Conservation (phyloP, 2,888 invertebrate genomes). For the Pecten maximus region DNA sequence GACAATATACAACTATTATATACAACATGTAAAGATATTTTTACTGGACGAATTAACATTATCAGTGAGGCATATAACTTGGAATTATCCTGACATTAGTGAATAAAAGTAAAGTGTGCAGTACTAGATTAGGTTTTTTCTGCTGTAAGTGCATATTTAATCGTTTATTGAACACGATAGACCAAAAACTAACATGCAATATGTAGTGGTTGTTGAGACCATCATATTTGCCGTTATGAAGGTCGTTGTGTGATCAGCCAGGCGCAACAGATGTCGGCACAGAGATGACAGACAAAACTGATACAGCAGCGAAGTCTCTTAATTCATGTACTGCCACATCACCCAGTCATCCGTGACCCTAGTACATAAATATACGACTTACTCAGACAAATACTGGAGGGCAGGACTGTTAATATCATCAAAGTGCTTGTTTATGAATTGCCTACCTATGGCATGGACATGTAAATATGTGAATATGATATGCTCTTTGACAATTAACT, state of each 20-base stretch:
- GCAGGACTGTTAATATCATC: background rate
- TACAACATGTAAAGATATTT: background rate
- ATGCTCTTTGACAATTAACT: background rate
- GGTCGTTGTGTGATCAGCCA: background rate
- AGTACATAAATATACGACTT: background rate
- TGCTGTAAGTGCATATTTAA: background rate
- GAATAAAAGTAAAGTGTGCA: background rate
- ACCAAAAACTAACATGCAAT: background rate
- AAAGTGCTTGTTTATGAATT: background rate
- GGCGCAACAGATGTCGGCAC: background rate
- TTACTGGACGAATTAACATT: background rate
- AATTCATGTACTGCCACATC: background rate
- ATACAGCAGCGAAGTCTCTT: background rate
- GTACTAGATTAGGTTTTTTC: background rate
- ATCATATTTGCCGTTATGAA: background rate
- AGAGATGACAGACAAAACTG: conserved; percentile 16
- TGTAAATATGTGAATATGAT: background rate
- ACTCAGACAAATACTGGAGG: background rate
- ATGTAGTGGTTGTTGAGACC: background rate
- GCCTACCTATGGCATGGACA: background rate
- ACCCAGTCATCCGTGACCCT: background rate
- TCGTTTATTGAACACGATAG: conserved; percentile 1
- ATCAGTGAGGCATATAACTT: background rate
- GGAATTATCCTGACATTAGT: conserved; percentile 2
- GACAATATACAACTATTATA: background rate